Percentiles rank a stretch among this genome's conserved stretches.
Evolutionary conservation across 1,140 invertebrate genomes (phyloP).

Genomic region (Sycophaga agraensis): DNA sequence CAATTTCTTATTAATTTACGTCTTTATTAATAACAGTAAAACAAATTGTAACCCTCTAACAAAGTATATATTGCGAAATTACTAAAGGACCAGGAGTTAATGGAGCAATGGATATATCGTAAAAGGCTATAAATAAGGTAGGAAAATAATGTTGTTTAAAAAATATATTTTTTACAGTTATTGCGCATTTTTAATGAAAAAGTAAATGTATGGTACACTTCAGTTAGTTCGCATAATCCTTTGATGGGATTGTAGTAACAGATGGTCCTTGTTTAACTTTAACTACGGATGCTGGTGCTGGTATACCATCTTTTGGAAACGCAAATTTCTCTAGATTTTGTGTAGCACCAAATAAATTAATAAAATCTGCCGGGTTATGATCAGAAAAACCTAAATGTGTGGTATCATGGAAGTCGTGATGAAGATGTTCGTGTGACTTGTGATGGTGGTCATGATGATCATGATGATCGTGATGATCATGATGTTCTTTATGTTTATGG

Average conservation of each 20-base stretch:
- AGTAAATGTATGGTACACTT: conserved; percentile 8
- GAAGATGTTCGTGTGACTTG: background rate
- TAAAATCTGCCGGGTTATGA: background rate
- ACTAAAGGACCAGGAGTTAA: background rate
- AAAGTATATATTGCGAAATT: background rate
- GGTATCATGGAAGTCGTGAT: too few relatives aligned
- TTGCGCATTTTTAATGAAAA: background rate
- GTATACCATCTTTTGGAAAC: background rate
- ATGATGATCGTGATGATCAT: conserved; percentile 6
- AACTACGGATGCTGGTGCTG: background rate
- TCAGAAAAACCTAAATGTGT: background rate
- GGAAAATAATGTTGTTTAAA: too few relatives aligned
- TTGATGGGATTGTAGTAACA: background rate
- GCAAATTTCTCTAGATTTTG: conserved; percentile 6
- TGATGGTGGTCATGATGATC: background rate
- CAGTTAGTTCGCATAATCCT: background rate
- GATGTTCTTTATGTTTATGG: conserved; percentile 2
- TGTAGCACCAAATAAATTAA: background rate
- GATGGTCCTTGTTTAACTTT: background rate
- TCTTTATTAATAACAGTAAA: conserved; percentile 22
- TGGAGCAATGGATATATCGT: background rate
- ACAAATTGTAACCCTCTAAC: background rate
- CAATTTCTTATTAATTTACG: background rate
- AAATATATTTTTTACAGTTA: too few relatives aligned
- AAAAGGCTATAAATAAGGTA: background rate